phyloP scores from a whole-genome alignment of 2,797 vertebrate genomes.

The Luscinia luscinia region DNA sequence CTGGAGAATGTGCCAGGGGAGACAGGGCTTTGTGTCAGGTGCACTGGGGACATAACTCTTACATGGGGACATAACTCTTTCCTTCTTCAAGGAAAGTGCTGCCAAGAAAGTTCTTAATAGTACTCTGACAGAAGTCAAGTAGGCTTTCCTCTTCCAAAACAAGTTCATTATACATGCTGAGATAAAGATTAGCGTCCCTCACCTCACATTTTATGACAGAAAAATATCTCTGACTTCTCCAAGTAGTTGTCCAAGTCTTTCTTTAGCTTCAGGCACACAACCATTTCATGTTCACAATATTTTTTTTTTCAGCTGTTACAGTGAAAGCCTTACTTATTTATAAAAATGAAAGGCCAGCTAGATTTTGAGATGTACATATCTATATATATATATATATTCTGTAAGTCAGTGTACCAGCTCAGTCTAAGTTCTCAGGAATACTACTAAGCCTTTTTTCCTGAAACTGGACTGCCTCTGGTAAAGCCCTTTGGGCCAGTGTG shows the following conservation, averaged over 20 bases:
- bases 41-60: background rate
- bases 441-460: background rate
- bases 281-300: background rate
- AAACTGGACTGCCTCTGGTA: background rate
- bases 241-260: background rate
- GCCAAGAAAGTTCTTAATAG: background rate
- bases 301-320: background rate
- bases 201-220: background rate
- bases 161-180: background rate
- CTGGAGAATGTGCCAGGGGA: background rate
- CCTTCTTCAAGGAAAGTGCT: background rate
- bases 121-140: background rate
- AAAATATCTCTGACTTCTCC: background rate
- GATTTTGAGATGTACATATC: background rate
- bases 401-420: background rate
- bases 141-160: background rate
- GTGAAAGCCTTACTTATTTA: background rate
- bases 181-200: background rate
- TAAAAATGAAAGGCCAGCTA: background rate
- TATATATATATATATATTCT: background rate
- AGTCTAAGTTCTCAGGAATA: background rate
- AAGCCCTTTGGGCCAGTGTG: background rate
- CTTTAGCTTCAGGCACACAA: background rate
- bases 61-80: background rate
- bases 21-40: background rate